These are phyloP conservation scores for Oegoconia quadripuncta DNA, from an alignment of 2,888 invertebrate species.

Conservation along the genomic window DNA sequence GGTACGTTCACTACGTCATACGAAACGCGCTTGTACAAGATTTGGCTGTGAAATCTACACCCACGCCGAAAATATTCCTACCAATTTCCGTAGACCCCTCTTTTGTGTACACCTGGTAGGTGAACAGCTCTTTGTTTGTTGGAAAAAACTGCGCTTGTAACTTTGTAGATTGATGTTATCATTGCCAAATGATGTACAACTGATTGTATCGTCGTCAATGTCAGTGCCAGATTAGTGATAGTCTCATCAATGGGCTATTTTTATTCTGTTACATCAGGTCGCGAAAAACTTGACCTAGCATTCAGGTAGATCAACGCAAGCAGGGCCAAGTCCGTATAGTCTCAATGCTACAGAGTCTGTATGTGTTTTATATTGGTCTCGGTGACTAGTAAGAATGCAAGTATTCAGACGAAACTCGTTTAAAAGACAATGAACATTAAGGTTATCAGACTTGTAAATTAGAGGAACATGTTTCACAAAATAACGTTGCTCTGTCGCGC, in stretches of 20 bases:
- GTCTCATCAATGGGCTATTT: slow-evolving; percentile 69
- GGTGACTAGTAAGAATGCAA: slow-evolving; percentile 1
- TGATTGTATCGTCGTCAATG: slow-evolving; percentile 50
- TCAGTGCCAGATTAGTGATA: slow-evolving; percentile 68
- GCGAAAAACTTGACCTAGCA: slow-evolving; percentile 59
- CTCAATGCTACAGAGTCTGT: slow-evolving; percentile 4
- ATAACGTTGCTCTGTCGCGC: too few relatives aligned
- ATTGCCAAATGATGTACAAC: slow-evolving; percentile 54
- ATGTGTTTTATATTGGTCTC: slow-evolving; percentile 1
- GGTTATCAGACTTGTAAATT: too few relatives aligned
- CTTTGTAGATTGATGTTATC: slow-evolving; percentile 15
- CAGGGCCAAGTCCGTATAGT: slow-evolving; percentile 15
- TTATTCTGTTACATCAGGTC: slow-evolving; percentile 49
- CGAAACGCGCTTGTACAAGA: slow-evolving; percentile 36
- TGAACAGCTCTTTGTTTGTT: background rate
- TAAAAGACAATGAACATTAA: background rate
- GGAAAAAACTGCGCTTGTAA: slow-evolving; percentile 1
- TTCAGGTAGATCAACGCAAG: slow-evolving; percentile 25
- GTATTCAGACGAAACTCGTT: slow-evolving; percentile 1
- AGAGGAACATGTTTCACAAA: too few relatives aligned
- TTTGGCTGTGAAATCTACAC: slow-evolving; percentile 56
- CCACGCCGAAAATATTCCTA: slow-evolving; percentile 41
- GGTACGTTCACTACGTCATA: slow-evolving; percentile 40
- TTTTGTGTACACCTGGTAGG: background rate
- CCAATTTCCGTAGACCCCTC: slow-evolving; percentile 16